Evolutionary conservation across 2,797 vertebrate genomes (phyloP), one percentile per base, ranked within the genome.

Genomic region (Streptopelia turtur): DNA sequence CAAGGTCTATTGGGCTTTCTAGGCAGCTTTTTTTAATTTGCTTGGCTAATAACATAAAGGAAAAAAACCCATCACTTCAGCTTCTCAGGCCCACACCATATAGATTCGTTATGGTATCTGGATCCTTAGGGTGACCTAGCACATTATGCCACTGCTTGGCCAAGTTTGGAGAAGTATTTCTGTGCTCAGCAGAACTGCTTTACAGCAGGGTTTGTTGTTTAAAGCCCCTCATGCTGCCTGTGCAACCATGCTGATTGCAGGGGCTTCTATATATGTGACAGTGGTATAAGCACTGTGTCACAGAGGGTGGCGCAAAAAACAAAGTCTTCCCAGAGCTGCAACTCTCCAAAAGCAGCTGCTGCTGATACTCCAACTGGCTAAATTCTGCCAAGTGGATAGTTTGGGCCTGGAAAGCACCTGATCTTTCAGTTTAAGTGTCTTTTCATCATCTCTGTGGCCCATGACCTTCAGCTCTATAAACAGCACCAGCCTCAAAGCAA

Each of bases 291-390:
- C 30, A 28, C 28, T 2, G 1, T 8, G 3, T 35, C 59, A 43
- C 1, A 1, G 5, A 0, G 3, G 2, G 5, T 33, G 31, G 9
- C 57, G 77, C 49, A 45, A 37, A 64, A 84, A 28, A 0, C 7
- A 8, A 33, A 27, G 6, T 37, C 4, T 60, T 88, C 49, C 24
- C 55, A 52, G 35, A 72, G 35, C 24, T 68, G 16, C 37, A 90
- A 8, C 13, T n/a, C 69, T 39, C 33, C 49, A 68, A 87, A 85
- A 85, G n/a, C 56, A 60, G 18, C 31, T 41, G 39, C 27, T 79
- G 70, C 1, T 31, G 49, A 20, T 70, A 55, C 11, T 53, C 39
- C 31, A 31, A 55, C 11, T 4, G 20, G 37, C 3, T 22, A 35
- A n/a, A 15, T 60, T 75, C 74, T 72, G 43, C 57, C 53, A 78